Conservation (phyloP, 2,113 vertebrate species). For the Vanacampus margaritifer region DNA sequence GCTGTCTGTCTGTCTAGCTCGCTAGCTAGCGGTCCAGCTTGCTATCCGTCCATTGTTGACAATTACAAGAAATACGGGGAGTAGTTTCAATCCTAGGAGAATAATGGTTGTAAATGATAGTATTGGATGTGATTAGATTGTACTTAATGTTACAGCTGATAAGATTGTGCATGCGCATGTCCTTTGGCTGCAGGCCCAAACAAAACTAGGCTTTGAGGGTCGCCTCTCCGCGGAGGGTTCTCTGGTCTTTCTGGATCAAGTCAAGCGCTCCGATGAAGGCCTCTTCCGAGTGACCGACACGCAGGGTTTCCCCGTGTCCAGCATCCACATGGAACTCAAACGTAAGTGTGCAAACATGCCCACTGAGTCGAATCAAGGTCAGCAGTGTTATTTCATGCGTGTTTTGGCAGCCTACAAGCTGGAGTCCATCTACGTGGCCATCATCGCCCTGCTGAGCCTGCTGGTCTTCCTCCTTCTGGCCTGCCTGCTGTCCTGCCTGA, state of each 20-base stretch:
- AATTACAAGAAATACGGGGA: no score
- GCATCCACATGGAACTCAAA: constrained; percentile 51
- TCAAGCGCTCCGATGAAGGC: constrained; percentile 60
- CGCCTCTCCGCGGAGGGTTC: constrained; percentile 64
- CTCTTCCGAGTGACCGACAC: constrained; percentile 62
- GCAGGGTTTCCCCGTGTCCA: constrained; percentile 60
- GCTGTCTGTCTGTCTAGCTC: no score
- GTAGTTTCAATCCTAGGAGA: no score
- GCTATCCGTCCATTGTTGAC: no score
- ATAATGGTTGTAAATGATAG: no score
- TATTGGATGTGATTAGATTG: not conserved
- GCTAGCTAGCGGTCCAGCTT: no score
- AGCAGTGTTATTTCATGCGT: constrained; percentile 26
- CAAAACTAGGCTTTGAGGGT: constrained; percentile 46
- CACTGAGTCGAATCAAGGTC: constrained; percentile 26
- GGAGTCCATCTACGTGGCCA: constrained; percentile 67
- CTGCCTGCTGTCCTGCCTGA: constrained; percentile 74
- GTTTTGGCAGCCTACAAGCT: constrained; percentile 62
- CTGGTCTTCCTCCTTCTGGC: constrained; percentile 72
- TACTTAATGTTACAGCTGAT: not conserved
- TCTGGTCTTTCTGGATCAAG: constrained; percentile 52
- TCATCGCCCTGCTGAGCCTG: constrained; percentile 71
- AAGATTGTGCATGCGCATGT: not conserved
- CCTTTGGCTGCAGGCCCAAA: constrained; percentile 13
- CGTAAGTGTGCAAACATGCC: constrained; percentile 46